These are phyloP conservation scores for Phallusia fumigata DNA, from an alignment of 23 tunicate species.

Conservation along the genomic window DNA sequence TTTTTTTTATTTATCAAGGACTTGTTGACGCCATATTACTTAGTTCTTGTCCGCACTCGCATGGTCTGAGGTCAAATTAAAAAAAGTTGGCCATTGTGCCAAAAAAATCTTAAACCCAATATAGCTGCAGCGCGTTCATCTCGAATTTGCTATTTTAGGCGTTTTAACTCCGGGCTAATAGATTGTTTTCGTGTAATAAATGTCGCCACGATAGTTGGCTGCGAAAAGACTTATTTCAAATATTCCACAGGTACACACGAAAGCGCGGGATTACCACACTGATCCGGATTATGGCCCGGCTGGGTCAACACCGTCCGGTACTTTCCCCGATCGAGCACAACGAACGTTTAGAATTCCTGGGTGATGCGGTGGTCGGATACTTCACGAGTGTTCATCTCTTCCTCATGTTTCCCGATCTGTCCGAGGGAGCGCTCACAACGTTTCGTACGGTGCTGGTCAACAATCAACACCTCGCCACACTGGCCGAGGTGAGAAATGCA, in stretches of 20 bases:
- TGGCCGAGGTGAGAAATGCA: conserved; percentile 87
- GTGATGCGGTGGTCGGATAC: conserved; percentile 96
- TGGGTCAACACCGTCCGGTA: conserved; percentile 85
- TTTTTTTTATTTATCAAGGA: too few species aligned
- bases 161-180: too few species aligned
- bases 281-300: conserved; percentile 93
- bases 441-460: conserved; percentile 88
- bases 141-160: too few species aligned
- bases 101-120: too few species aligned
- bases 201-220: too few species aligned
- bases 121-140: too few species aligned
- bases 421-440: conserved; percentile 96
- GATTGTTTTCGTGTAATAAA: too few species aligned
- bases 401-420: conserved; percentile 83
- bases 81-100: too few species aligned
- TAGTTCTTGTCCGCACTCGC: too few species aligned
- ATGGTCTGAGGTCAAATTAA: too few species aligned
- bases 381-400: conserved; percentile 81
- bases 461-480: conserved; percentile 76
- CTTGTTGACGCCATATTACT: too few species aligned
- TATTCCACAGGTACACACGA: conserved; percentile 47
- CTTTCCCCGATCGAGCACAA: conserved; percentile 93
- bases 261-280: conserved; percentile 94
- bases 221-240: too few species aligned
- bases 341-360: conserved; percentile 91